A percentile compares a stretch with the other conserved stretches of the same genome.
Conservation (phyloP, 2,113 vertebrate species). For the Strix uralensis region DNA sequence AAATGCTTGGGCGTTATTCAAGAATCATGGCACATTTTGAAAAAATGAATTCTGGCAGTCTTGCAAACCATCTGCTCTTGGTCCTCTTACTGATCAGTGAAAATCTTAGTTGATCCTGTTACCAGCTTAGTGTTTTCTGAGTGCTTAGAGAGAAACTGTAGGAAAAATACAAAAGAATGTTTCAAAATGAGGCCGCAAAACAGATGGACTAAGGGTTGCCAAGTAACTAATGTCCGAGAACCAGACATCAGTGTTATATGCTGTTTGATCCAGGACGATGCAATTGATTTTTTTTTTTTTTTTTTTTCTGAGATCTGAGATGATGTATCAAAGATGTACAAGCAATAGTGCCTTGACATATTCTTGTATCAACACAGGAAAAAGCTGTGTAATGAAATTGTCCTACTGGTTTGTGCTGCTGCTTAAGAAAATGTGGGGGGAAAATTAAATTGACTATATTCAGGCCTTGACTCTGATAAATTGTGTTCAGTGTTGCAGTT, state of each 20-base stretch:
- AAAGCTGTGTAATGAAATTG: not conserved
- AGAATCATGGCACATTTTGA: not conserved
- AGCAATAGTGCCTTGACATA: not conserved
- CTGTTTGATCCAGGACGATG: not conserved
- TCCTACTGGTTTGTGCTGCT: not conserved
- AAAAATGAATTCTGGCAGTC: not conserved
- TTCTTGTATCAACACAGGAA: not conserved
- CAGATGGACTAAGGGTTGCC: not conserved
- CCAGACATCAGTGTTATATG: rapidly evolving
- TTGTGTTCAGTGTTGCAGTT: not conserved
- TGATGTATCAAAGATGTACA: not conserved
- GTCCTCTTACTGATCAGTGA: not conserved
- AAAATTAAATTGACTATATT: not conserved
- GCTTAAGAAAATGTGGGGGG: not conserved
- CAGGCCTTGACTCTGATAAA: not conserved
- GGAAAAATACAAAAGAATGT: not conserved
- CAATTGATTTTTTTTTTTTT: not conserved
- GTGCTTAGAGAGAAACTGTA: not conserved
- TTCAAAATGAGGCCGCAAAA: not conserved
- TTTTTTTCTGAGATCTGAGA: not conserved
- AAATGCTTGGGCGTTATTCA: not conserved
- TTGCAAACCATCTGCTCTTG: not conserved
- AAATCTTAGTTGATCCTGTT: not conserved
- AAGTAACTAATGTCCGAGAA: not conserved
- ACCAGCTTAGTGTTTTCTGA: not conserved